Conservation (phyloP, 1,140 invertebrate genomes). For the Brachionus rubens region DNA sequence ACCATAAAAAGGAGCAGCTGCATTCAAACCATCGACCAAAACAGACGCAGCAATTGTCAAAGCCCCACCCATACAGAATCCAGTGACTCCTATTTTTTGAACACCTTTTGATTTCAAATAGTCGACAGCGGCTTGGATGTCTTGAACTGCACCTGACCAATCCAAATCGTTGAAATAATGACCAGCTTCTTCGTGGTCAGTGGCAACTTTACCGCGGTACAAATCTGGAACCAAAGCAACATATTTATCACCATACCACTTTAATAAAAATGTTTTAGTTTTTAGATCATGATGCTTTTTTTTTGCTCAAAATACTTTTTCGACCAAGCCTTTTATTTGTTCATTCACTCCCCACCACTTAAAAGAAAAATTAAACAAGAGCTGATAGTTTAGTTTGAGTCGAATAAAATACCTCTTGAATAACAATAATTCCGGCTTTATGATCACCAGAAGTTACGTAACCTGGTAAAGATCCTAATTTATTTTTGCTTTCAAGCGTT, state of each 20-base stretch:
- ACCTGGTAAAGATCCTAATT: neutral
- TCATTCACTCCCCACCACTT: slow-evolving; percentile 59
- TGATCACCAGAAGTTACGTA: slow-evolving; percentile 12
- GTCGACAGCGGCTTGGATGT: slow-evolving; percentile 52
- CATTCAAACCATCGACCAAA: slow-evolving; percentile 50
- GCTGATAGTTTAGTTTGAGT: neutral
- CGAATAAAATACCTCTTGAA: slow-evolving; percentile 14
- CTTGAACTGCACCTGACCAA: slow-evolving; percentile 54
- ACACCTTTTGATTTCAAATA: slow-evolving; percentile 51
- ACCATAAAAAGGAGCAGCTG: slow-evolving; percentile 55
- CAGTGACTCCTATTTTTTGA: slow-evolving; percentile 52
- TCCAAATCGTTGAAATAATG: slow-evolving; percentile 55
- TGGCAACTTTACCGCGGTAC: slow-evolving; percentile 54
- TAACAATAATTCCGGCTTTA: slow-evolving; percentile 21
- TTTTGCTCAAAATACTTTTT: too few relatives aligned
- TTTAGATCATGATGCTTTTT: too few relatives aligned
- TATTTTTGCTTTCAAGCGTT: slow-evolving; percentile 22
- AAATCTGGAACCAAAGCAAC: slow-evolving; percentile 54
- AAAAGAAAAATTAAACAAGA: slow-evolving; percentile 27
- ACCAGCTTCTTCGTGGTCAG: slow-evolving; percentile 53
- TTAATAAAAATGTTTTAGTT: neutral
- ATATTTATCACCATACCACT: slow-evolving; percentile 48
- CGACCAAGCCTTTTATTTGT: slow-evolving; percentile 53
- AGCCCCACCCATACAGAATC: slow-evolving; percentile 57
- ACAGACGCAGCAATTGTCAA: slow-evolving; percentile 52